A percentile compares a stretch with the other conserved stretches of the same genome.
These are phyloP conservation scores for Butorides virescens DNA, from an alignment of 2,113 vertebrate species.

Conservation along the genomic window DNA sequence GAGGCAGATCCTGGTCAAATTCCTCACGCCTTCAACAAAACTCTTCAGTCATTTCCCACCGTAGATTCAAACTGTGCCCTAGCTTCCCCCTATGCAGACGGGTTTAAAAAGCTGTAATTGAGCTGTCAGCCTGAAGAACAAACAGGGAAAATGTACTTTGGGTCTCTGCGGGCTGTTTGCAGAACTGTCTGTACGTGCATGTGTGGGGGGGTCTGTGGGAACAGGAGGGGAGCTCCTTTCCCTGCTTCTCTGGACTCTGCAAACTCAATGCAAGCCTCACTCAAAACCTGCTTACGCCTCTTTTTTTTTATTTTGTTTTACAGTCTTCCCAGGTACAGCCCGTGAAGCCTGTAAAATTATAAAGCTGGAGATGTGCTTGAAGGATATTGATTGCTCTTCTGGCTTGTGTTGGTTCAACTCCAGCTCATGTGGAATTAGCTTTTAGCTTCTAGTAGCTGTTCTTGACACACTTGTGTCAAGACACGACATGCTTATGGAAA, in stretches of 20 bases:
- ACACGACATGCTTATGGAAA: neutral
- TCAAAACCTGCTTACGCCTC: neutral
- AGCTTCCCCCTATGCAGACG: neutral
- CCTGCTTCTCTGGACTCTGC: neutral
- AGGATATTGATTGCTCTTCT: neutral
- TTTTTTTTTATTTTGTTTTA: neutral
- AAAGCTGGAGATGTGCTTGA: neutral
- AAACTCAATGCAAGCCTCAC: neutral
- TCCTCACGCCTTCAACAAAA: constrained; percentile 11
- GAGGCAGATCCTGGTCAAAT: neutral
- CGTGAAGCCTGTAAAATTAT: neutral
- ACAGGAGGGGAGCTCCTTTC: neutral
- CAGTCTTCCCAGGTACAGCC: neutral
- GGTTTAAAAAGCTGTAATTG: neutral
- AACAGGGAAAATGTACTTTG: constrained; percentile 19
- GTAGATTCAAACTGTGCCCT: neutral
- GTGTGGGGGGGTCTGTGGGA: neutral
- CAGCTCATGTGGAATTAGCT: neutral
- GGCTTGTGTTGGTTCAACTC: neutral
- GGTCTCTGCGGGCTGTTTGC: constrained; percentile 33
- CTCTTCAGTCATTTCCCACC: neutral
- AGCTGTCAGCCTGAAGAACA: constrained; percentile 41
- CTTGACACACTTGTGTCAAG: neutral
- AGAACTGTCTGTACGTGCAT: neutral
- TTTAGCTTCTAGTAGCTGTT: neutral